Conservation (phyloP, 2,888 invertebrate genomes). For the Acanthopleura granulata region DNA sequence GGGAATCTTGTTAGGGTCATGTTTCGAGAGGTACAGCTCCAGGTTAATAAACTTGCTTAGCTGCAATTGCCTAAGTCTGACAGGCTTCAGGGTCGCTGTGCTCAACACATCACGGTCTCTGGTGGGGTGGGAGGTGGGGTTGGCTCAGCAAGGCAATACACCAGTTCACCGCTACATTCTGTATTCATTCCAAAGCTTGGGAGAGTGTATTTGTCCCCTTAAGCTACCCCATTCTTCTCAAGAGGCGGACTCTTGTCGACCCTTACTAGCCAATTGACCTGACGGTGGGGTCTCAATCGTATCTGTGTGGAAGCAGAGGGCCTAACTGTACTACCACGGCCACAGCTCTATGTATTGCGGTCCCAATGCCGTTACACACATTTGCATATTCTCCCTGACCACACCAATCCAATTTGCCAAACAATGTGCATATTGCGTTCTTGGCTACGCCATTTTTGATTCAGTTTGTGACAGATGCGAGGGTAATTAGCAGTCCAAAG, state of each 20-base stretch:
- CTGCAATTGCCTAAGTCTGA: neutral
- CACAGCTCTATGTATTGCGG: neutral
- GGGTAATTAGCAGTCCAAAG: neutral
- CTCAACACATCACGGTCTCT: neutral
- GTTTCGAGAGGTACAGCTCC: neutral
- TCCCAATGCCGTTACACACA: neutral
- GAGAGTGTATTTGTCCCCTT: neutral
- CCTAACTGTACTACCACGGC: neutral
- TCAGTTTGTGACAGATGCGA: conserved; percentile 12
- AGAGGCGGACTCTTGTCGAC: neutral
- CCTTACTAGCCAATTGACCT: conserved; percentile 15
- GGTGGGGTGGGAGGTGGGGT: no score
- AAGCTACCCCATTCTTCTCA: neutral
- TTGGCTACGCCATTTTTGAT: conserved; percentile 2
- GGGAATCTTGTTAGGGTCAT: neutral
- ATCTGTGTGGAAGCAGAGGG: neutral
- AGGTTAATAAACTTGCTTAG: neutral
- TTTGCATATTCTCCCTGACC: neutral
- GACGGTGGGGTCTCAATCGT: neutral
- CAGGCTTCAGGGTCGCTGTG: neutral
- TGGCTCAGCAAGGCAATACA: no score
- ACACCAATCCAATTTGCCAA: conserved; percentile 3
- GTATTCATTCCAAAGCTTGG: neutral
- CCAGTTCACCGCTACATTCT: neutral
- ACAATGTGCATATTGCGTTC: conserved; percentile 9